A percentile compares a stretch with the other conserved stretches of the same genome.
Evolutionary conservation across 2,113 vertebrate genomes (phyloP).

Genomic region (Psilopogon haemacephalus): DNA sequence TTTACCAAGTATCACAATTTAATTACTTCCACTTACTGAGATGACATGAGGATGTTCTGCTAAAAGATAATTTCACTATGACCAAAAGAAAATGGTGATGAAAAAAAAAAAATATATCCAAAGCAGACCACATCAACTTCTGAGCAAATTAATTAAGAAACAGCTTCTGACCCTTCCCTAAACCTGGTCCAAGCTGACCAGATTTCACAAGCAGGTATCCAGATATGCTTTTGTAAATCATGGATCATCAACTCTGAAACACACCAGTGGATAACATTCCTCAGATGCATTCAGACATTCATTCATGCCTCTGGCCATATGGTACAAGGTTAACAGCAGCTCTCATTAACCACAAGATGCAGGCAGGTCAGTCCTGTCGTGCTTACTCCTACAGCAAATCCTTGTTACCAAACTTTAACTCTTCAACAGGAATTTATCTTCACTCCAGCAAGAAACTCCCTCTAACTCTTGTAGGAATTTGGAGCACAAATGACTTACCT

Average conservation of each 20-base stretch:
- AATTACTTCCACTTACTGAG: neutral
- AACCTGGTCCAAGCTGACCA: neutral
- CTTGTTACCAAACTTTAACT: neutral
- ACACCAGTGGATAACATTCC: neutral
- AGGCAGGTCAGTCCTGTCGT: accelerated
- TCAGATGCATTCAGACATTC: neutral
- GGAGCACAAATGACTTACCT: conserved; percentile 76
- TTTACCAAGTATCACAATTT: neutral
- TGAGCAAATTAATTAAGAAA: neutral
- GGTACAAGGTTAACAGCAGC: neutral
- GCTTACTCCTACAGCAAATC: neutral
- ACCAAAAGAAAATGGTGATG: neutral
- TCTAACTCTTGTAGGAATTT: neutral
- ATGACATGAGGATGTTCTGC: no score
- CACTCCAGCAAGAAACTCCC: neutral
- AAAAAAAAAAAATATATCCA: neutral
- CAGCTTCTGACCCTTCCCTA: neutral
- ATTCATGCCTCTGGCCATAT: neutral
- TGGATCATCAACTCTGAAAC: neutral
- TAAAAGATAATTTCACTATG: neutral
- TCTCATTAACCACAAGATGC: neutral
- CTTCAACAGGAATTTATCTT: neutral
- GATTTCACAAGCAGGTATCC: neutral
- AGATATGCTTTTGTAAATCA: neutral
- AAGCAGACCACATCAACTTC: neutral